Conservation (phyloP, 2,113 vertebrate species). For the Lonchura striata region DNA sequence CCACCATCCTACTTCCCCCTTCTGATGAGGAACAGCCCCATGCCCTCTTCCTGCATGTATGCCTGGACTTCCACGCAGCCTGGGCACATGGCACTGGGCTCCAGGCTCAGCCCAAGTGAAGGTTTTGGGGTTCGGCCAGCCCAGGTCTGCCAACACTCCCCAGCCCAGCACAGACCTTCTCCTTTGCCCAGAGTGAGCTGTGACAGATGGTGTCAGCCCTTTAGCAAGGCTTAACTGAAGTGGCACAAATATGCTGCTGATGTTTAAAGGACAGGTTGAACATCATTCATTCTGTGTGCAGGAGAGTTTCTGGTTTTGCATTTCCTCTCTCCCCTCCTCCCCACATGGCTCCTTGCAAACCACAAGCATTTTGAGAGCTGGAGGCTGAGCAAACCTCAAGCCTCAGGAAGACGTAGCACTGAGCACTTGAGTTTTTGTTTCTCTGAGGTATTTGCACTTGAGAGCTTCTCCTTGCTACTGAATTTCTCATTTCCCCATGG, state of each 20-base stretch:
- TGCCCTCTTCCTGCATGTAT: not conserved
- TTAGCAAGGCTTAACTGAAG: not conserved
- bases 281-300: not conserved
- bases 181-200: not conserved
- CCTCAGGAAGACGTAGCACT: not conserved
- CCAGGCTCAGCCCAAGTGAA: not conserved
- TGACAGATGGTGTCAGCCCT: constrained; percentile 20
- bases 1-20: not conserved
- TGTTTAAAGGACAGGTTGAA: constrained; percentile 29
- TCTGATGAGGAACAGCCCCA: not conserved
- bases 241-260: not conserved
- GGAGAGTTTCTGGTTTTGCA: not conserved
- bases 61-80: not conserved
- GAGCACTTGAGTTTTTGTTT: constrained; percentile 40
- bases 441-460: constrained; percentile 52
- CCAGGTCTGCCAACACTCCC: not conserved
- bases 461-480: constrained; percentile 51
- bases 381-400: not conserved
- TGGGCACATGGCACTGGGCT: not conserved
- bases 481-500: constrained; percentile 62
- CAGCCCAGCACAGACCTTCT: not conserved
- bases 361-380: not conserved
- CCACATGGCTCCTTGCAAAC: not conserved
- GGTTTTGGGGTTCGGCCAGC: not conserved
- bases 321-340: not conserved